Conservation (phyloP, 30 jellyfish, hydroid and myxozoan species). For the Nemopilema nomurai region DNA sequence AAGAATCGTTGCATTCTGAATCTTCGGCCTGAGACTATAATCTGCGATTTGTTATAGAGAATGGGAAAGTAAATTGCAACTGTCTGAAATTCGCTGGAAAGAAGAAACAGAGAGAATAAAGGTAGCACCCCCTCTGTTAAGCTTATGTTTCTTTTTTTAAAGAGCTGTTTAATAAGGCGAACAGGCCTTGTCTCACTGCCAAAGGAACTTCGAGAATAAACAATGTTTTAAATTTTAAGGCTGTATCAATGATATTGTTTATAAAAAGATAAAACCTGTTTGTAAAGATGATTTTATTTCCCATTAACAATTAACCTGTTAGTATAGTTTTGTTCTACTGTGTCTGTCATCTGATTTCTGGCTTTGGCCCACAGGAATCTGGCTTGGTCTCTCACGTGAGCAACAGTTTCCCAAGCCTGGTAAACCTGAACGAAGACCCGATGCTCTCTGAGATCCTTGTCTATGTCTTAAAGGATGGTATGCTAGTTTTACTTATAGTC, state of each 20-base stretch:
- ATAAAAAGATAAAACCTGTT: too few relatives aligned
- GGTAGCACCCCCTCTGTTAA: slow-evolving; percentile 15
- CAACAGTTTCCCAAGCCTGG: slow-evolving; percentile 78
- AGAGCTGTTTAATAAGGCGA: too few relatives aligned
- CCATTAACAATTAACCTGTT: too few relatives aligned
- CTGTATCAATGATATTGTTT: too few relatives aligned
- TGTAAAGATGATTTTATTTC: too few relatives aligned
- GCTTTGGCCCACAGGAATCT: slow-evolving; percentile 53
- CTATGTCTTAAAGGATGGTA: slow-evolving; percentile 73
- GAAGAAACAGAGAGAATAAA: slow-evolving; percentile 64
- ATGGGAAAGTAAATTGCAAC: slow-evolving; percentile 70
- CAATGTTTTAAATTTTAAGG: too few relatives aligned
- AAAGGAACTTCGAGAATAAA: too few relatives aligned
- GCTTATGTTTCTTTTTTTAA: too few relatives aligned
- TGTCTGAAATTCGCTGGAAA: slow-evolving; percentile 62
- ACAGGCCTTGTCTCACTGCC: too few relatives aligned
- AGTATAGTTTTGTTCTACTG: not conserved
- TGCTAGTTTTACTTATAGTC: not conserved
- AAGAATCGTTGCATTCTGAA: too few relatives aligned
- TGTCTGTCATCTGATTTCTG: not conserved
- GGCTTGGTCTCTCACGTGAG: slow-evolving; percentile 77
- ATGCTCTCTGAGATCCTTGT: slow-evolving; percentile 88
- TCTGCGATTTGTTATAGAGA: slow-evolving; percentile 41
- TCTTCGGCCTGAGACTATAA: too few relatives aligned
- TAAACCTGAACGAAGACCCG: slow-evolving; percentile 93